phyloP scores from a whole-genome alignment of 2,113 vertebrate species.

The Etia nguti region DNA sequence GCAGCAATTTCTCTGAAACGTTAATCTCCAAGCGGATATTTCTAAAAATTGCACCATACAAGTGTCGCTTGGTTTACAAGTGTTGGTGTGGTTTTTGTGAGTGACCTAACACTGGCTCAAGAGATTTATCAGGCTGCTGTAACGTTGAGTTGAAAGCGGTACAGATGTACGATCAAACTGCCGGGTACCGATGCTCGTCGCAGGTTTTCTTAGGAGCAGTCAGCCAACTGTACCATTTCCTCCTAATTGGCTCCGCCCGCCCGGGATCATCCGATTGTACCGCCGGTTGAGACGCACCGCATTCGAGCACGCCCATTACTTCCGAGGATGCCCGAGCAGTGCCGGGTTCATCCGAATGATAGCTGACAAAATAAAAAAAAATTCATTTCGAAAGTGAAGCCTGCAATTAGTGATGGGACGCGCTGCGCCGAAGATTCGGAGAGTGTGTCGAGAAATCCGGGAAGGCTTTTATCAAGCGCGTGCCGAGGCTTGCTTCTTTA shows the following conservation, averaged over 20 bases:
- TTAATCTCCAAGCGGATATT: constrained; percentile 26
- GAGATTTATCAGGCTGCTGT: neutral
- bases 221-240: constrained; percentile 29
- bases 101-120: neutral
- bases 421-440: neutral
- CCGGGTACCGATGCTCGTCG: constrained; percentile 11
- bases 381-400: neutral
- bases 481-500: neutral
- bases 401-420: neutral
- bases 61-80: neutral
- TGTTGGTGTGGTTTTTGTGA: neutral
- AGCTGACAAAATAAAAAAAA: neutral
- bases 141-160: neutral
- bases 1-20: constrained; percentile 2
- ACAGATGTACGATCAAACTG: neutral
- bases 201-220: constrained; percentile 43
- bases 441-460: neutral
- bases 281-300: neutral
- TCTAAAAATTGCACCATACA: neutral
- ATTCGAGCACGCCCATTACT: neutral
- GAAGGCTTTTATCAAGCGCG: neutral
- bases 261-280: constrained; percentile 65
- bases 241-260: constrained; percentile 58
- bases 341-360: neutral
- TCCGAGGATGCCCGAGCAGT: constrained; percentile 5